phyloP scores from a whole-genome alignment of 2,797 vertebrate genomes.

The Decapterus maruadsi region DNA sequence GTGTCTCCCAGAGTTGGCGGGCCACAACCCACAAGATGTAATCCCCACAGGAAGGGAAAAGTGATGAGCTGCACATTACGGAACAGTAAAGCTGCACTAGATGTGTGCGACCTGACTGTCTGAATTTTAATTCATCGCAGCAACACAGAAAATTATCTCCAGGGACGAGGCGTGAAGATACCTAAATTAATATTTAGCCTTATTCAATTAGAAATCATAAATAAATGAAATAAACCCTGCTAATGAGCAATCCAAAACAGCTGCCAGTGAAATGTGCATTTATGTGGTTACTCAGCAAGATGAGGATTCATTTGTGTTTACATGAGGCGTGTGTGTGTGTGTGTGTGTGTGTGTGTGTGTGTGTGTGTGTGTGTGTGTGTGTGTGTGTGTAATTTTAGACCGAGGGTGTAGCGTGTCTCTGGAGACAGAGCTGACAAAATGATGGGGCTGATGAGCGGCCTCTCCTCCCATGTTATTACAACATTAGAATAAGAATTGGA shows the following conservation, averaged over 20 bases:
- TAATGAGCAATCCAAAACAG: conserved; percentile 18
- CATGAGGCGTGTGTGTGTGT: not conserved
- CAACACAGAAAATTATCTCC: not conserved
- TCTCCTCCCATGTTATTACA: conserved; percentile 48
- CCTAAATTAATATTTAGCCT: conserved; percentile 14
- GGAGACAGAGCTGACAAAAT: conserved; percentile 27
- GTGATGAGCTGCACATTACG: not conserved
- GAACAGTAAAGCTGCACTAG: not conserved
- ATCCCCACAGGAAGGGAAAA: not conserved
- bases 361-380: not conserved
- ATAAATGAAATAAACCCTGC: not conserved
- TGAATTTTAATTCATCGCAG: not conserved
- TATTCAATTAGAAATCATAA: conserved; percentile 20
- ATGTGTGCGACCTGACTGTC: not conserved
- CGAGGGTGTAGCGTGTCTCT: conserved; percentile 3
- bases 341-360: no score
- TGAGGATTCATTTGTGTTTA: conserved; percentile 1
- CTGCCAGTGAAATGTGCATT: conserved; percentile 11
- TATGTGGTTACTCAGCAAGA: not conserved
- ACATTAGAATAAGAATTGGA: conserved; percentile 56
- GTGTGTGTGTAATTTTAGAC: not conserved
- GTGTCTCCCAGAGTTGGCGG: not conserved
- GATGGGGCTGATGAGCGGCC: conserved; percentile 40
- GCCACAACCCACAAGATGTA: not conserved
- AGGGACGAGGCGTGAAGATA: not conserved